Conservation (phyloP, 1,140 invertebrate species). For the Lerema accius region DNA sequence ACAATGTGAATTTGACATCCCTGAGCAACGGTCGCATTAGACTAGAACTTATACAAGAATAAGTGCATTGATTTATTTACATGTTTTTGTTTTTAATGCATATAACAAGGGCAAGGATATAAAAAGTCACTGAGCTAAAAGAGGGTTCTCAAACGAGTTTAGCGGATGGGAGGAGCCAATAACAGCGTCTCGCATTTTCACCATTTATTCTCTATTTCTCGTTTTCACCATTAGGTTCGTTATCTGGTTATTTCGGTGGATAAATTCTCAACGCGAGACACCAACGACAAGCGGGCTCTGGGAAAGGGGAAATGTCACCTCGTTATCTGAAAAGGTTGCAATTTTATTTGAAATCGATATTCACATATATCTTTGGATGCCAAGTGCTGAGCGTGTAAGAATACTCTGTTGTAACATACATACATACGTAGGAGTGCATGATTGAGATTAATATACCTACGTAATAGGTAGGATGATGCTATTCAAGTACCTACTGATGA, state of each 20-base stretch:
- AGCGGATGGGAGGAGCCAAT: slow-evolving; percentile 49
- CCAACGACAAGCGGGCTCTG: slow-evolving; percentile 60
- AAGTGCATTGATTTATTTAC: too few species aligned
- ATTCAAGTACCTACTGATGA: too few species aligned
- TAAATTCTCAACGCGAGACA: slow-evolving; percentile 73
- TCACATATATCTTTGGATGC: slow-evolving; percentile 59
- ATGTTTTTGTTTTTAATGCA: not conserved
- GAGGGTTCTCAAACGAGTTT: not conserved
- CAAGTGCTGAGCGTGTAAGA: slow-evolving; percentile 14
- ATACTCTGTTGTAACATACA: slow-evolving; percentile 5
- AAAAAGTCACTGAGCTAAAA: too few species aligned
- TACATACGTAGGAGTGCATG: not conserved
- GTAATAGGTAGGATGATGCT: too few species aligned
- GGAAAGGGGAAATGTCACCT: slow-evolving; percentile 79
- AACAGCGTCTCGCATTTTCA: slow-evolving; percentile 46
- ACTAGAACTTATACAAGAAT: too few species aligned
- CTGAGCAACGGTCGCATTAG: too few species aligned
- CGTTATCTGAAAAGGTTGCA: slow-evolving; percentile 81
- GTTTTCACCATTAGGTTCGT: slow-evolving; percentile 72
- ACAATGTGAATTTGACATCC: too few species aligned
- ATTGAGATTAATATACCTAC: too few species aligned
- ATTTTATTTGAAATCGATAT: slow-evolving; percentile 83
- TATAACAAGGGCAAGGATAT: too few species aligned
- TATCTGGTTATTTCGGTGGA: slow-evolving; percentile 80
- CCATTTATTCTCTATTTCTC: slow-evolving; percentile 49